A percentile compares a stretch with the other conserved stretches of the same genome.
These are phyloP conservation scores for Chaunax sp. DNA, from an alignment of 2,797 vertebrate genomes.

Conservation along the genomic window DNA sequence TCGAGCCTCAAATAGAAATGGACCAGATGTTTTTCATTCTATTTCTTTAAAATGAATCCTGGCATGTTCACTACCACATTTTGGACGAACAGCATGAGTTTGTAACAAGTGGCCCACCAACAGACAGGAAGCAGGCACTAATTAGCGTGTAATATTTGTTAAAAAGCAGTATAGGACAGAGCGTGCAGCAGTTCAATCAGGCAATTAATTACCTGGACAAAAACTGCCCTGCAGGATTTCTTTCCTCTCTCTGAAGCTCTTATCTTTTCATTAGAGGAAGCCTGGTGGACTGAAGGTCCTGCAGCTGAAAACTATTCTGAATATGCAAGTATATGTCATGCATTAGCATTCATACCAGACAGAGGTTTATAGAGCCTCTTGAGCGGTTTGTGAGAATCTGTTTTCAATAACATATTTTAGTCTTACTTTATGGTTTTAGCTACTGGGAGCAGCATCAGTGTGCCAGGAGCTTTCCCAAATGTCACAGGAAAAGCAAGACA, in stretches of 20 bases:
- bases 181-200: constrained; percentile 32
- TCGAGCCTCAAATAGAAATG: too few species aligned
- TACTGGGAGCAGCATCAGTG: background rate
- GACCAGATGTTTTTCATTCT: too few species aligned
- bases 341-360: constrained; percentile 46
- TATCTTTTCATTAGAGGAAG: constrained; percentile 34
- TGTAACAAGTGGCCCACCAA: background rate
- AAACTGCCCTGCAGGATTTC: constrained; percentile 16
- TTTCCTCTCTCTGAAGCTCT: constrained; percentile 21
- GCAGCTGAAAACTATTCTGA: constrained; percentile 6
- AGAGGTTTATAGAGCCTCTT: constrained; percentile 26
- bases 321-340: constrained; percentile 18
- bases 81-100: background rate
- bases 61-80: too few species aligned
- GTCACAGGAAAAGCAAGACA: constrained; percentile 20
- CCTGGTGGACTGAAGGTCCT: background rate
- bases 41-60: too few species aligned
- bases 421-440: constrained; percentile 3
- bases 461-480: constrained; percentile 4
- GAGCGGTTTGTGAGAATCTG: constrained; percentile 37
- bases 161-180: background rate
- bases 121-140: background rate
- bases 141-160: background rate
- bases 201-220: constrained; percentile 29
- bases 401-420: constrained; percentile 6